A percentile compares a stretch with the other conserved stretches of the same genome.
Conservation (phyloP, 2,113 vertebrate genomes). For the Daubentonia madagascariensis region DNA sequence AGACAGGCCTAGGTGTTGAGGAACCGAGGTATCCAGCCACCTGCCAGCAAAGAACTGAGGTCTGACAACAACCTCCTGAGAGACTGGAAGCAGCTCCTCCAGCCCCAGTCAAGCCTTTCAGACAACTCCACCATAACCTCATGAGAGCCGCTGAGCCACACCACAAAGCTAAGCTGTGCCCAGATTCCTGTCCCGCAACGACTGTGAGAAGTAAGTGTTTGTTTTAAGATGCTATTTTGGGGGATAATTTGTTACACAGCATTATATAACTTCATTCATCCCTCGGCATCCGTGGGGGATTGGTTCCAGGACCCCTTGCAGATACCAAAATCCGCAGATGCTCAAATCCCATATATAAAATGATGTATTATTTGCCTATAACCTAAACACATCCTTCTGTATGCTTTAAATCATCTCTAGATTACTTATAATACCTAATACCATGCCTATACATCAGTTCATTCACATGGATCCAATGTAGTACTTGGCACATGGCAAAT, state of each 20-base stretch:
- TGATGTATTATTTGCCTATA: not conserved
- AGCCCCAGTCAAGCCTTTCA: not conserved
- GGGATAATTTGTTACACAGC: not conserved
- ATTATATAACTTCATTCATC: not conserved
- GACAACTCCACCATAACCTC: not conserved
- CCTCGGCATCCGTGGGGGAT: not conserved
- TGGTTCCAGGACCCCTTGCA: not conserved
- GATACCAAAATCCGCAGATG: not conserved
- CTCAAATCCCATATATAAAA: not conserved
- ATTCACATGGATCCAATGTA: not conserved
- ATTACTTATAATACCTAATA: not conserved
- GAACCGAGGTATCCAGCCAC: not conserved
- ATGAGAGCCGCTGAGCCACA: not conserved
- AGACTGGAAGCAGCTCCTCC: not conserved
- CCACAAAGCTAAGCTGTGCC: not conserved
- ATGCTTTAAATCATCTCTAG: not conserved
- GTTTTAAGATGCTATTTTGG: not conserved
- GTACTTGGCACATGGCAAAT: not conserved
- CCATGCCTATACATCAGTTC: not conserved
- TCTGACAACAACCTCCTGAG: not conserved
- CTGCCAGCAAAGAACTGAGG: not conserved
- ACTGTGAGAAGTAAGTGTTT: not conserved
- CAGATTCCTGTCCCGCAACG: not conserved
- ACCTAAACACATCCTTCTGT: not conserved
- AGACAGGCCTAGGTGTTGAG: not conserved